These are phyloP conservation scores for Eupithecia insigniata DNA, from an alignment of 2,888 invertebrate genomes.

Conservation along the genomic window DNA sequence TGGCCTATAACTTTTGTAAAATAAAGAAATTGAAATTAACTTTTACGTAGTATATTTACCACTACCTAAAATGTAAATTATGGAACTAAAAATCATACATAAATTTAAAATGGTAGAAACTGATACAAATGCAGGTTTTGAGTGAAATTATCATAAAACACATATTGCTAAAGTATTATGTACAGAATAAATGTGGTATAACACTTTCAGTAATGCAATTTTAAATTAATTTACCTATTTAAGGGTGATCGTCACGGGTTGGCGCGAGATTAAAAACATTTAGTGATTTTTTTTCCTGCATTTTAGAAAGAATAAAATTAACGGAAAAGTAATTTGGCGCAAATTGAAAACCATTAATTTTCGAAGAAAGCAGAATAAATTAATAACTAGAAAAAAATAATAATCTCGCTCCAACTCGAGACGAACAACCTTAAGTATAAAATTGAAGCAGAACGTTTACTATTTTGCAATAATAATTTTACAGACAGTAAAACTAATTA, in stretches of 20 bases:
- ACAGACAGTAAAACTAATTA: neutral
- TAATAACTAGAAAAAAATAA: too few species aligned
- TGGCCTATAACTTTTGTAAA: neutral
- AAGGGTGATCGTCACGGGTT: too few species aligned
- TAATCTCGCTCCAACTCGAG: too few species aligned
- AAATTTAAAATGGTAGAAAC: neutral
- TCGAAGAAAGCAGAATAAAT: too few species aligned
- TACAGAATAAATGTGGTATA: constrained; percentile 67
- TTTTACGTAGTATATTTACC: neutral
- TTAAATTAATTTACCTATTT: constrained; percentile 4
- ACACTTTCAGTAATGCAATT: constrained; percentile 51
- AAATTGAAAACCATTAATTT: too few species aligned
- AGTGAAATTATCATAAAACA: neutral
- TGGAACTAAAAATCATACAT: neutral
- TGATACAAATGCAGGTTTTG: neutral
- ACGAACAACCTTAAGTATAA: too few species aligned
- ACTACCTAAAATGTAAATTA: neutral
- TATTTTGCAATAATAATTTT: neutral
- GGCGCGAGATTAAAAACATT: too few species aligned
- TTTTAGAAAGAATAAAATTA: too few species aligned
- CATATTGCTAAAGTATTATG: constrained; percentile 30
- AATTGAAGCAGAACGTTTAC: neutral
- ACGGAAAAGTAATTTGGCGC: too few species aligned
- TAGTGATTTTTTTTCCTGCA: too few species aligned
- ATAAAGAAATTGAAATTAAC: neutral